Evolutionary conservation across 2,113 vertebrate species (phyloP).

Genomic region (Gambusia holbrooki): DNA sequence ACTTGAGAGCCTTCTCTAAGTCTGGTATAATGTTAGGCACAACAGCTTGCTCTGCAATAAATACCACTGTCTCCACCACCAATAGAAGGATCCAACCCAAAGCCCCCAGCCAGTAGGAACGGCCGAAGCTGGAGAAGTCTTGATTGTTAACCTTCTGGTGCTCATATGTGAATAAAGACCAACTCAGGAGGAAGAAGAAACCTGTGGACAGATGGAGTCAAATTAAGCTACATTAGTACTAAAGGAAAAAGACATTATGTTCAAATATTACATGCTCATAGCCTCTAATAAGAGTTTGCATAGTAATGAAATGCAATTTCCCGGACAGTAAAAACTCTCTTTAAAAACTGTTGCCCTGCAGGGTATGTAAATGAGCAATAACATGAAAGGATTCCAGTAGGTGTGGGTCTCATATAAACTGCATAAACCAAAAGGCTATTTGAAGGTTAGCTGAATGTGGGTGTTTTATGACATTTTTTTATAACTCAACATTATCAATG

Average conservation of each 20-base stretch:
- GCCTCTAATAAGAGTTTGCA: slow-evolving; percentile 47
- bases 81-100: slow-evolving; percentile 71
- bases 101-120: slow-evolving; percentile 77
- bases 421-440: slow-evolving; percentile 45
- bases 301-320: slow-evolving; percentile 62
- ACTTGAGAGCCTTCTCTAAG: slow-evolving; percentile 62
- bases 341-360: slow-evolving; percentile 36
- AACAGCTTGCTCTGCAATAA: slow-evolving; percentile 65
- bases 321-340: slow-evolving; percentile 39
- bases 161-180: slow-evolving; percentile 80
- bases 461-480: not conserved
- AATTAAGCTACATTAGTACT: slow-evolving; percentile 22
- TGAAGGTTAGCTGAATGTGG: slow-evolving; percentile 30
- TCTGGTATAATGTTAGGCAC: slow-evolving; percentile 73
- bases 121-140: slow-evolving; percentile 69
- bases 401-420: slow-evolving; percentile 35
- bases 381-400: slow-evolving; percentile 28
- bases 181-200: slow-evolving; percentile 81
- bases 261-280: slow-evolving; percentile 51
- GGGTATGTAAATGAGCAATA: slow-evolving; percentile 45
- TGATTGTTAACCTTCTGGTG: slow-evolving; percentile 71
- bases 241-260: slow-evolving; percentile 44
- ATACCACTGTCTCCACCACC: slow-evolving; percentile 50
- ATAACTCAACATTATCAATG: not conserved
- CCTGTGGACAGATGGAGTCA: slow-evolving; percentile 65